A percentile compares a stretch with the other conserved stretches of the same genome.
Evolutionary conservation across 2,113 vertebrate species (phyloP).

Genomic region (Corythoichthys haematopterus): DNA sequence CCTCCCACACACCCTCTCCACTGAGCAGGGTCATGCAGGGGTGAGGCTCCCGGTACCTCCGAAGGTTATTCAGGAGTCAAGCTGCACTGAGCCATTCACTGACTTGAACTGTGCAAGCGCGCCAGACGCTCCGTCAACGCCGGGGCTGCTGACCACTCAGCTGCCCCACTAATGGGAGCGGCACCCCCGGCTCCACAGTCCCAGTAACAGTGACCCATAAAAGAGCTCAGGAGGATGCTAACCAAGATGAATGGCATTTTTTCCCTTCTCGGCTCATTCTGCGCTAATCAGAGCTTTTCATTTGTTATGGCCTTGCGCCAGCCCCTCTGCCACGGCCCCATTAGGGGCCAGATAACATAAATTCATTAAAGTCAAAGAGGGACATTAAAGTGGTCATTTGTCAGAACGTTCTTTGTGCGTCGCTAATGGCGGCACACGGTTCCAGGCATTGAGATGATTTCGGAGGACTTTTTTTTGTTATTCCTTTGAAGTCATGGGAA

Average conservation of each 20-base stretch:
- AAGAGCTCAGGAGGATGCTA: conserved; percentile 75
- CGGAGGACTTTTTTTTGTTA: conserved; percentile 23
- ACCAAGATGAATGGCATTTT: conserved; percentile 76
- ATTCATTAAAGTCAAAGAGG: conserved; percentile 81
- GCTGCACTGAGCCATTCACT: conserved; percentile 66
- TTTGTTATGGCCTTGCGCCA: conserved; percentile 64
- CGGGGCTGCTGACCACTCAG: conserved; percentile 63
- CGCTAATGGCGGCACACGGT: conserved; percentile 77
- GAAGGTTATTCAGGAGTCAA: conserved; percentile 79
- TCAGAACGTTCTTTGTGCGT: conserved; percentile 71
- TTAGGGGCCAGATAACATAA: conserved; percentile 71
- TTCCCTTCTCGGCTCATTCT: conserved; percentile 68
- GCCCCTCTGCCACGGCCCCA: conserved; percentile 62
- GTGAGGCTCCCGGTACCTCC: conserved; percentile 72
- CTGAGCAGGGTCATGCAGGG: conserved; percentile 75
- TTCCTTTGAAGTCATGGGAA: conserved; percentile 47
- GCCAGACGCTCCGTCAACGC: conserved; percentile 67
- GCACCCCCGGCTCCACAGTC: conserved; percentile 56
- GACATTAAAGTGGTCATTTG: conserved; percentile 74
- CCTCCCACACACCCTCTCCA: conserved; percentile 37
- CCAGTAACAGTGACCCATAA: conserved; percentile 71
- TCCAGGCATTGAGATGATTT: conserved; percentile 66
- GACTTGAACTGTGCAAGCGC: conserved; percentile 62
- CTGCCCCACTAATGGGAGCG: conserved; percentile 64
- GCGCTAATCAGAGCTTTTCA: conserved; percentile 77